phyloP scores from a whole-genome alignment of 2,888 invertebrate species.

The Meta bourneti region DNA sequence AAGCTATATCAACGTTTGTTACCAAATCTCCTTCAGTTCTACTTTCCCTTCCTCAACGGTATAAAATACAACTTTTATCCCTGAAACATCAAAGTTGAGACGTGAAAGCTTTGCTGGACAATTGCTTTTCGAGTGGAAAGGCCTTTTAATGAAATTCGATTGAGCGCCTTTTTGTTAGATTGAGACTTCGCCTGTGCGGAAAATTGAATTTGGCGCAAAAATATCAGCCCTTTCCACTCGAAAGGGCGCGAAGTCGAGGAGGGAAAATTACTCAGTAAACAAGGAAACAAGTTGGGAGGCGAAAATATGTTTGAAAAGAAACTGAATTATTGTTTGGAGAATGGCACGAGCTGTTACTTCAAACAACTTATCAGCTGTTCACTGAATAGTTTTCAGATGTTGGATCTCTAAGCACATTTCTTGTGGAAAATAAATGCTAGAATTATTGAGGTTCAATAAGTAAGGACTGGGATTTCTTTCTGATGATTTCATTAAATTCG shows the following conservation, averaged over 20 bases:
- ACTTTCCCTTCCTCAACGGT: too few species aligned
- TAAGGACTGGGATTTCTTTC: too few species aligned
- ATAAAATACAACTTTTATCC: too few species aligned
- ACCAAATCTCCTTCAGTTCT: too few species aligned
- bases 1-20: too few species aligned
- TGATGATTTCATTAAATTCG: too few species aligned
- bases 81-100: not conserved
- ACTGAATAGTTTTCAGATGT: too few species aligned
- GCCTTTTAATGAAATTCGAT: not conserved
- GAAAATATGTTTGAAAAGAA: not conserved
- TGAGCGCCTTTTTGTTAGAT: not conserved
- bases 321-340: not conserved
- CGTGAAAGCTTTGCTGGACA: not conserved
- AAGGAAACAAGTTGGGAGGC: not conserved
- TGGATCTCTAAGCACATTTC: too few species aligned
- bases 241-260: not conserved
- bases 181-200: not conserved
- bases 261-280: not conserved
- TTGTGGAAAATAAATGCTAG: too few species aligned
- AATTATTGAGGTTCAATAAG: too few species aligned
- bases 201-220: not conserved
- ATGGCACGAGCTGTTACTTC: too few species aligned
- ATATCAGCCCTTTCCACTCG: not conserved
- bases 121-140: not conserved
- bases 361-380: too few species aligned